Base-by-base conservation (phyloP, 1,140 invertebrate species). In the Helicoverpa armigera region DNA sequence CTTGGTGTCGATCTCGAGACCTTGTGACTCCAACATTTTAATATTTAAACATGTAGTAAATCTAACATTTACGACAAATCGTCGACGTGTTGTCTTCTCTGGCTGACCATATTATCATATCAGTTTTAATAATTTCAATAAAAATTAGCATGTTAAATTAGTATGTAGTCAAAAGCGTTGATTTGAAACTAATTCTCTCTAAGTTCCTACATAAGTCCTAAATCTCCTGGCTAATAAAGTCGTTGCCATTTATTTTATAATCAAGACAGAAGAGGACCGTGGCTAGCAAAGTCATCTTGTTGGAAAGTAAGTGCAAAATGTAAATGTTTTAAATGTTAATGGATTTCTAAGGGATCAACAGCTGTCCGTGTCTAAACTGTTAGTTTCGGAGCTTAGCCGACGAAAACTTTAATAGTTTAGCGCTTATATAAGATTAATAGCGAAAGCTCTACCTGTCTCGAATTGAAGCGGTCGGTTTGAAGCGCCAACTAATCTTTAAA, bases 371-470 rank as follows among this genome's bases (percentile, higher is more conserved):
- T 84, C 86, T 85, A 79, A 85, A 83, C 82, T 80, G 78, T 86
- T 88, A 89, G 86, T 91, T 89, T 86, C 74, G 85, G 83, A 81
- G 85, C 83, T 88, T 87, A 89, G 84, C 83, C 60, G 63, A 61
- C 84, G 82, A 85, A 87, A 90, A 84, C 86, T 88, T 87, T 88
- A 88, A 90, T 88, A 89, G 88, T 87, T 88, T 84, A 86, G 82
- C 78, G 84, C 85, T 88, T 86, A 87, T 83, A 86, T 81, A 83
- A 86, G 87, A 91, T 89, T 88, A 86, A 85, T 83, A 80, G 86
- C 77, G 82, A 78, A 83, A 87, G 82, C 77, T 23, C 53, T 79
- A 75, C 65, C 63, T 80, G 69, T 80, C 72, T 83, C 53, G 82
- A 82, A 83, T 85, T 79, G 76, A 80, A 77, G 82, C 31, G 43